These are phyloP conservation scores for Pachycephala philippinensis DNA, from an alignment of 2,113 vertebrate species.

Conservation along the genomic window DNA sequence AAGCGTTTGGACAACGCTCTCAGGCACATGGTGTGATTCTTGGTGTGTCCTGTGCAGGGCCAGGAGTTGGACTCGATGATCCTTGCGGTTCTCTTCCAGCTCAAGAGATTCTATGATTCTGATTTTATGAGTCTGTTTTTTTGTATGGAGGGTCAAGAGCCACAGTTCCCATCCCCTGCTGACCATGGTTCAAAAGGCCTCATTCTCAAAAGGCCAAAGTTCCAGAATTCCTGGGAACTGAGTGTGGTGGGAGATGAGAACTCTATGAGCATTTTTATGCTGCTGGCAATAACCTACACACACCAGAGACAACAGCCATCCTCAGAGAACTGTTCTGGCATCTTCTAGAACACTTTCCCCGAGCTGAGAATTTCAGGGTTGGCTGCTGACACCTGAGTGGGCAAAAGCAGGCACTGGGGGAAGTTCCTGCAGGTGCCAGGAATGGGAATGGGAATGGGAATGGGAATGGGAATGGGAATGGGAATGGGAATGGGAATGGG, in stretches of 20 bases:
- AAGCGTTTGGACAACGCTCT: neutral
- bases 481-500: no score
- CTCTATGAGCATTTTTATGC: neutral
- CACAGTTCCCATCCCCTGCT: neutral
- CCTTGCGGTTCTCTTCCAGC: neutral
- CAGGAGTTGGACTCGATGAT: neutral
- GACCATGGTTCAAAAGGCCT: neutral
- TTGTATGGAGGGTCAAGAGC: neutral
- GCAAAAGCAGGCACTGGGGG: neutral
- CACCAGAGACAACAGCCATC: neutral
- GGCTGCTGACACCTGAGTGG: neutral
- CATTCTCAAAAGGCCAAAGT: neutral
- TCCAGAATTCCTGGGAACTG: neutral
- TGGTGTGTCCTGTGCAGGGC: neutral
- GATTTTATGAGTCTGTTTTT: neutral
- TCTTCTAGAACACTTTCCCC: neutral
- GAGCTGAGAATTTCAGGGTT: neutral
- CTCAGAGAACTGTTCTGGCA: neutral
- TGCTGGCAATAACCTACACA: neutral
- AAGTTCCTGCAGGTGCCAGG: neutral
- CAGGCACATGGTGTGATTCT: neutral
- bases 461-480: no score
- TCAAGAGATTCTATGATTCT: neutral
- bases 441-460: no score
- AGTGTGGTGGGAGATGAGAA: neutral